Conservation (phyloP, 92 coral and sea anemone genomes). For the Umimayanthus chanpuru region DNA sequence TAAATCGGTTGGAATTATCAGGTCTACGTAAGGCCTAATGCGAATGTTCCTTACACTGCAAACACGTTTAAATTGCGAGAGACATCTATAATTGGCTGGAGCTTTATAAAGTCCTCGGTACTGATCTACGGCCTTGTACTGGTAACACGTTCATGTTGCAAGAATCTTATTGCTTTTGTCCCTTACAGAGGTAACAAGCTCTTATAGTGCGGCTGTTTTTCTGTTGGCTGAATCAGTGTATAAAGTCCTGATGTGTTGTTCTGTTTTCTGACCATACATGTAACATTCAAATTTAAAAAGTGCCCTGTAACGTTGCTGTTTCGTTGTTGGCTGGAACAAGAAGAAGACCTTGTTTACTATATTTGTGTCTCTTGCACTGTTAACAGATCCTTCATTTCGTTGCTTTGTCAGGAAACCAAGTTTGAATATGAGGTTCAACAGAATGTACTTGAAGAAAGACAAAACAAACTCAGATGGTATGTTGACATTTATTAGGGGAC, state of each 20-base stretch:
- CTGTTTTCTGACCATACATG: not conserved
- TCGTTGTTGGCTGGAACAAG: too few species aligned
- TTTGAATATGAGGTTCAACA: slow-evolving; percentile 98
- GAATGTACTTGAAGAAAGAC: slow-evolving; percentile 91
- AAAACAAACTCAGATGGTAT: slow-evolving; percentile 95
- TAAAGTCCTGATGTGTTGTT: not conserved
- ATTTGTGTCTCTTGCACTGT: not conserved
- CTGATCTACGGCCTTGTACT: not conserved
- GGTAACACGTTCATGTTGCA: not conserved
- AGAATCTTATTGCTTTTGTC: too few species aligned
- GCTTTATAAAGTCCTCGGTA: too few species aligned
- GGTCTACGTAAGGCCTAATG: too few species aligned
- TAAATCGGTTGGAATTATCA: not conserved
- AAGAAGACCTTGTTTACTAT: too few species aligned
- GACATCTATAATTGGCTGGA: not conserved
- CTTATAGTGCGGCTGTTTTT: too few species aligned
- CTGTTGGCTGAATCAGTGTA: too few species aligned
- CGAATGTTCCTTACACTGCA: not conserved
- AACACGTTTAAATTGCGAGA: not conserved
- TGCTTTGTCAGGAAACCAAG: slow-evolving; percentile 78
- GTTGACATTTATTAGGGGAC: not conserved
- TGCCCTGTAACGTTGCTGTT: too few species aligned
- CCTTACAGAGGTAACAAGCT: too few species aligned
- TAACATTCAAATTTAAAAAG: too few species aligned
- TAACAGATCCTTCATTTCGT: not conserved